Evolutionary conservation across 2,113 vertebrate genomes (phyloP), one percentile per base, ranked within the genome.

Genomic region (Sterna hirundo): DNA sequence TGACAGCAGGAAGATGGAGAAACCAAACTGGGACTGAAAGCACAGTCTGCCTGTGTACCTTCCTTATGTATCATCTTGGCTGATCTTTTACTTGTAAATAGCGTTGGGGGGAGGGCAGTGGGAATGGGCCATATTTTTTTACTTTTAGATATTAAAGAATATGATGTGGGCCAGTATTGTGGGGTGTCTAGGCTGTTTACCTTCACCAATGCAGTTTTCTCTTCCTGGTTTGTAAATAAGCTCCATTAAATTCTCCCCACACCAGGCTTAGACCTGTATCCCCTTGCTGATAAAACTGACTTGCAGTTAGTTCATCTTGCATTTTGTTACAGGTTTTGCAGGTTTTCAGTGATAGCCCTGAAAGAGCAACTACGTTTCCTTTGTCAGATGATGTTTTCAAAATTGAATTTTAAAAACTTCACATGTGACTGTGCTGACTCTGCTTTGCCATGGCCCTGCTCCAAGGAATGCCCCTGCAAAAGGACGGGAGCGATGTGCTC

Each of bases 131-230:
- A 66, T 98, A 95, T 98, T 98, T 98, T 98, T 98, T 97, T 98
- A 98, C 95, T 96, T 95, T 96, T 96, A 97, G 95, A 86, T 97
- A 96, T 95, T 97, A 96, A 97, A 97, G 93, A 97, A 36, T 79
- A 94, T 96, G 51, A 95, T 93, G 94, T 97, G 97, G 97, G 97
- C 97, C 98, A 98, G 97, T 98, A 96, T 96, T 97, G 96, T 98
- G 96, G 92, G 96, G 77, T 96, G 96, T 98, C 86, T 93, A 95
- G 96, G 96, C 96, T 97, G 96, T 97, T 97, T 97, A 97, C 97
- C 91, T 96, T 82, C 61, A 98, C 79, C 5, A 3, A 94, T 96
- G 87, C 96, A 97, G 95, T 96, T 92, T 95, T 97, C 74, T 22
- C 90, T 57, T 95, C 90, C 62, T 92, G 93, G 79, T 90, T 93